phyloP scores from a whole-genome alignment of 2,797 vertebrate species.

The Chelon auratus region DNA sequence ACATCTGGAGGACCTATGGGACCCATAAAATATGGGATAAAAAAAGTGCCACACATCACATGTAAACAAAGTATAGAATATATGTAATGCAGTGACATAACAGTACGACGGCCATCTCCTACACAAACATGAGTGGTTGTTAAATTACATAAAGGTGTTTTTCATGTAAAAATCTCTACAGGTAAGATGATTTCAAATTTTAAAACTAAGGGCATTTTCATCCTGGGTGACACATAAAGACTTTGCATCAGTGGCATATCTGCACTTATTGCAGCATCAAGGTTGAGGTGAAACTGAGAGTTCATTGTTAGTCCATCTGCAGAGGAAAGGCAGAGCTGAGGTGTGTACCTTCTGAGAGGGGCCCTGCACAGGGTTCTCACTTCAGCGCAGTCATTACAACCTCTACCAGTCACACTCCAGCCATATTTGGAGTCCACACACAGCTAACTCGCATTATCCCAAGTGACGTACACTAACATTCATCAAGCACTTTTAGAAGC shows the following conservation, averaged over 20 bases:
- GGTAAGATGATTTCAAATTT: slow-evolving; percentile 4
- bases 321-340: slow-evolving; percentile 80
- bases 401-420: slow-evolving; percentile 80
- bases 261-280: slow-evolving; percentile 56
- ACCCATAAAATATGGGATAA: slow-evolving; percentile 30
- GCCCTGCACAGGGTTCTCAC: slow-evolving; percentile 76
- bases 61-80: slow-evolving; percentile 13
- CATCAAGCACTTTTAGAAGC: slow-evolving; percentile 83
- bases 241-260: slow-evolving; percentile 41
- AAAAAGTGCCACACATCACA: slow-evolving; percentile 17
- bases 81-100: slow-evolving; percentile 16
- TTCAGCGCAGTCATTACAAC: slow-evolving; percentile 79
- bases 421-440: slow-evolving; percentile 85
- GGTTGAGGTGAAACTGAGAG: slow-evolving; percentile 77
- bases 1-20: slow-evolving; percentile 93
- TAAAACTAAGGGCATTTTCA: slow-evolving; percentile 1
- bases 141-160: slow-evolving; percentile 23
- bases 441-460: slow-evolving; percentile 83
- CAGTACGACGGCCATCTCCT: slow-evolving; percentile 7
- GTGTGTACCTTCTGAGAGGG: slow-evolving; percentile 78
- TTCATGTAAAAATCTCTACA: background rate
- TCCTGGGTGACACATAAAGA: slow-evolving; percentile 19
- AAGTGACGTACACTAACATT: slow-evolving; percentile 86
- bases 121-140: background rate
- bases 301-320: slow-evolving; percentile 79